Base-by-base conservation (phyloP, 2,113 vertebrate genomes). In the Carollia perspicillata region DNA sequence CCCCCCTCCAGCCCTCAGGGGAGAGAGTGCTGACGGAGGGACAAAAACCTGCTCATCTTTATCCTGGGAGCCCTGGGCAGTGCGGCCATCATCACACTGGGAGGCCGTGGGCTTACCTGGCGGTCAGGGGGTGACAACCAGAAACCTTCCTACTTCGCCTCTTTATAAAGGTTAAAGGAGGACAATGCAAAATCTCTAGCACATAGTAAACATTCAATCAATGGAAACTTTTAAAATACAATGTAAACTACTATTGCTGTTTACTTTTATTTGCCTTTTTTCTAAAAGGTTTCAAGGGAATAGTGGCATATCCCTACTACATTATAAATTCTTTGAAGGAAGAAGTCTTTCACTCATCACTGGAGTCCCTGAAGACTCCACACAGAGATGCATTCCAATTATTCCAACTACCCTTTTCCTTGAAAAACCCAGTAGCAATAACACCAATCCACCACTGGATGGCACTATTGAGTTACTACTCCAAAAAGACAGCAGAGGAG, bases 391-490 rank as follows among this genome's bases (percentile, higher is more conserved):
- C 4, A 63, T 63, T 8, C 49, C 16, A 17, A 49, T 68, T 26
- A 89, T n/a, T 91, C 22, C 44, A 84, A 58, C 22, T 16, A 30
- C 26, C 42, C 9, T 18, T 37, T 86, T 26, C 58, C 8, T 47
- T 37, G 72, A 81, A 30, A 65, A 13, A 63, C 1, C 22, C 49
- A 26, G 22, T 1, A 88, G 68, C 65, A 91, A 63, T 89, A 72
- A 58, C 47, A n/a, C 5, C 20, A 44, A 90, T 2, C 16, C 33
- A 55, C 94, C 97, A 94, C 92, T 93, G 66, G 97, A 77, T 97
- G 97, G 96, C 96, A 96, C 89, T 91, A 47, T 86, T 8, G 79
- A 91, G 40, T 51, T 42, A 72, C 3, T 35, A n/a, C 28, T 75
- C 37, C 30, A 94, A 47, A 26, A 83, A 78, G 35, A n/a, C 1